phyloP scores from a whole-genome alignment of 2,797 vertebrate genomes.

The Notolepis coatsorum region DNA sequence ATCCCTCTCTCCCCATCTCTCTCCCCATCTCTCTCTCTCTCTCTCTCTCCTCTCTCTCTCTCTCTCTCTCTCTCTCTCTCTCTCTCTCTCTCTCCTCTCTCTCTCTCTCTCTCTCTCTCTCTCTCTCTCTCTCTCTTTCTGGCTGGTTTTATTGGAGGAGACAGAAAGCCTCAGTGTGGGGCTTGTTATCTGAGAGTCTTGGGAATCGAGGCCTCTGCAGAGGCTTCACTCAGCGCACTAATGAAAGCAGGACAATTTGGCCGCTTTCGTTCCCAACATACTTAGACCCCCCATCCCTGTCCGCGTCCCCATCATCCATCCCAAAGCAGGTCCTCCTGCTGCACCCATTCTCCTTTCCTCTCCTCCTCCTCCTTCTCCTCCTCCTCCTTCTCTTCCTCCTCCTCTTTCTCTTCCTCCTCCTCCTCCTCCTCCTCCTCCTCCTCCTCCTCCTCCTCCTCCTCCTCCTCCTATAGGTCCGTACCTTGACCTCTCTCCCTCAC shows the following conservation, averaged over 20 bases:
- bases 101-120: conserved; percentile 38
- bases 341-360: conserved; percentile 16
- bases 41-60: conserved; percentile 21
- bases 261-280: conserved; percentile 87
- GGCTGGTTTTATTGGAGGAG: conserved; percentile 83
- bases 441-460: background rate
- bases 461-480: conserved; percentile 12
- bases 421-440: conserved; percentile 25
- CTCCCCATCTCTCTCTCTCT: conserved; percentile 14
- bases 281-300: conserved; percentile 77
- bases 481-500: conserved; percentile 38
- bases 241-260: conserved; percentile 97
- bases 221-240: conserved; percentile 97
- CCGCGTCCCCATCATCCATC: conserved; percentile 33
- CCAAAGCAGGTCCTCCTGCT: conserved; percentile 56
- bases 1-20: conserved; percentile 76
- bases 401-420: conserved; percentile 38
- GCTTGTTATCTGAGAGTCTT: conserved; percentile 97
- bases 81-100: conserved; percentile 6
- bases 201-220: conserved; percentile 92
- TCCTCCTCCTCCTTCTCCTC: conserved; percentile 29
- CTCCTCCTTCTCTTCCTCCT: no score
- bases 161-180: conserved; percentile 87
- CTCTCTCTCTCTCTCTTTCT: conserved; percentile 42
- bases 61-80: conserved; percentile 44